phyloP scores from a whole-genome alignment of 2,113 vertebrate genomes.

The Gyps fulvus region DNA sequence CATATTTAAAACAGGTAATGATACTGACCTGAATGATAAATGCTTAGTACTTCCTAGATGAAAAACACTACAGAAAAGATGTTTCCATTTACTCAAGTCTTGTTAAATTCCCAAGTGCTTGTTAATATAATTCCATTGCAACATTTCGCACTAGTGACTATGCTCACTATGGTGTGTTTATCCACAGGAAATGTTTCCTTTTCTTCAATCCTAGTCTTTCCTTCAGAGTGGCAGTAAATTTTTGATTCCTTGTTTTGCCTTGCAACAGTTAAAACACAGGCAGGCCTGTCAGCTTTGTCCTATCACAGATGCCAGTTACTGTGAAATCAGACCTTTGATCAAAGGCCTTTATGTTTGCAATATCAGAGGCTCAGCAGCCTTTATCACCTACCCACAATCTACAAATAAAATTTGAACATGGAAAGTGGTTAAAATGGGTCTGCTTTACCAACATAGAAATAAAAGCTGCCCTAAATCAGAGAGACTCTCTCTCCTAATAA shows the following conservation, averaged over 20 bases:
- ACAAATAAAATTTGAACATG: background rate
- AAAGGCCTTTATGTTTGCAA: background rate
- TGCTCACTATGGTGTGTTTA: background rate
- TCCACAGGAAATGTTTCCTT: background rate
- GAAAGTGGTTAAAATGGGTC: background rate
- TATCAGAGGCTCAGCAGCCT: background rate
- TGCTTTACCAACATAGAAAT: constrained; percentile 4
- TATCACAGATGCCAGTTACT: background rate
- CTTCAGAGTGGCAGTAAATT: background rate
- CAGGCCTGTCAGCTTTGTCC: background rate
- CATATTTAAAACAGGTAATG: fast-evolving
- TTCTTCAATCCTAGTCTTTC: background rate
- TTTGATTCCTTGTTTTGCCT: background rate
- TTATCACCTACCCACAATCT: background rate
- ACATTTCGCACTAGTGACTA: background rate
- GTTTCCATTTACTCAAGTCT: background rate
- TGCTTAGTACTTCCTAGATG: background rate
- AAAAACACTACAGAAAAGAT: background rate
- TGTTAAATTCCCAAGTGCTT: background rate
- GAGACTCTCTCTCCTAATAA: background rate
- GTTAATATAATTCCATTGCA: background rate
- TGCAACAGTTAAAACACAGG: background rate
- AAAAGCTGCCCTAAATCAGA: constrained; percentile 21
- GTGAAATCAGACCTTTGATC: background rate
- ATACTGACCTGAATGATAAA: too few relatives aligned